Conservation (phyloP, 2,113 vertebrate genomes). For the Stegostoma tigrinum region DNA sequence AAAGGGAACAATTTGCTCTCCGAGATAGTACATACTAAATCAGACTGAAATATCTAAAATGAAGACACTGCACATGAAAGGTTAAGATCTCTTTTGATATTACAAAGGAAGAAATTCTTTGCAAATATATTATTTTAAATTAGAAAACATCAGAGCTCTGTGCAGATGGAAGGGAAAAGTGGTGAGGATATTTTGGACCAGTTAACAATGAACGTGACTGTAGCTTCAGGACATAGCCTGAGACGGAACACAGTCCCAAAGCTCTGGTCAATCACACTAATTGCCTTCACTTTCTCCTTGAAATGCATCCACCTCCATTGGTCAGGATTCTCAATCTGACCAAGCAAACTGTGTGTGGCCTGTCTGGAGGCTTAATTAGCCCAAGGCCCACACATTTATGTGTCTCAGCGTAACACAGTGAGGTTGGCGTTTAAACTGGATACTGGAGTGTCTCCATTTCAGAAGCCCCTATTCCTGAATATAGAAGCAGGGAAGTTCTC, state of each 20-base stretch:
- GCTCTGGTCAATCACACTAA: not conserved
- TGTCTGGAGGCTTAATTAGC: not conserved
- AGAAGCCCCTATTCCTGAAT: too few relatives aligned
- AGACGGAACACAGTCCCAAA: not conserved
- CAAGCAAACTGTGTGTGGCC: not conserved
- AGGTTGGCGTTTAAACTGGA: not conserved
- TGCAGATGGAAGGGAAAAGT: too few relatives aligned
- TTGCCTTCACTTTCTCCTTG: not conserved
- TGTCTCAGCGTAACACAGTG: too few relatives aligned
- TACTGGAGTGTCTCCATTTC: not conserved
- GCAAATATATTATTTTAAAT: not conserved
- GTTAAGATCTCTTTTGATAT: conserved; percentile 23
- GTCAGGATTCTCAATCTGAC: not conserved
- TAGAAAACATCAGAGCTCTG: not conserved
- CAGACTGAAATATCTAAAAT: conserved; percentile 1
- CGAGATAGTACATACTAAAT: conserved; percentile 37
- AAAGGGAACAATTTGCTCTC: conserved; percentile 38
- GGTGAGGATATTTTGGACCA: not conserved
- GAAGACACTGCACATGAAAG: not conserved
- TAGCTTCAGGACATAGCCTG: not conserved
- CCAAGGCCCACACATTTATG: not conserved
- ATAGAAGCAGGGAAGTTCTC: not conserved
- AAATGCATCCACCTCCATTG: not conserved
- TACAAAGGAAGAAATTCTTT: not conserved
- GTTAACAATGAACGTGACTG: not conserved